phyloP scores from a whole-genome alignment of 1,140 invertebrate genomes.

The Drosophila subobscura region DNA sequence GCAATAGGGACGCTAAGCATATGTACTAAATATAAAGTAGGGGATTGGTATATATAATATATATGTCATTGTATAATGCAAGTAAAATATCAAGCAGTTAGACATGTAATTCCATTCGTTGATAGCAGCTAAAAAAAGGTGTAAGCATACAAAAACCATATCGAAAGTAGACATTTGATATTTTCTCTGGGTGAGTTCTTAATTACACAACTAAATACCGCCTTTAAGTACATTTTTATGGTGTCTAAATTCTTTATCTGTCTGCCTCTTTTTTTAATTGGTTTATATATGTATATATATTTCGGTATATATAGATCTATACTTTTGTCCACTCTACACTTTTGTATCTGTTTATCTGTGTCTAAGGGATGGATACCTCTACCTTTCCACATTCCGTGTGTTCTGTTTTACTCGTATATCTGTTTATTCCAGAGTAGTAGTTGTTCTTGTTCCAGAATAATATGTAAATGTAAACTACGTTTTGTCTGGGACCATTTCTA shows the following conservation, averaged over 20 bases:
- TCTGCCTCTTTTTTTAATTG: not conserved
- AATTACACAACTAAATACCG: conserved; percentile 44
- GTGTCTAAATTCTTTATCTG: not conserved
- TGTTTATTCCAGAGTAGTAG: conserved; percentile 25
- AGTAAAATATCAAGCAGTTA: conserved; percentile 15
- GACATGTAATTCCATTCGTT: conserved; percentile 19
- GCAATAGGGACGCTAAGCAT: conserved; percentile 26
- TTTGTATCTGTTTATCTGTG: conserved; percentile 1
- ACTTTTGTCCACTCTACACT: conserved; percentile 18
- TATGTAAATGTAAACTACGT: conserved; percentile 30
- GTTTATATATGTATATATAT: conserved; percentile 10
- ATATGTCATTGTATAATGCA: conserved; percentile 11
- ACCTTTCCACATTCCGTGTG: conserved; percentile 4
- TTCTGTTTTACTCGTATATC: conserved; percentile 19
- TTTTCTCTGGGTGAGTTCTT: conserved; percentile 1
- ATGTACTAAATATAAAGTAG: conserved; percentile 37
- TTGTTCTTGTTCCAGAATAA: conserved; percentile 23
- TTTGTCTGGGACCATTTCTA: conserved; percentile 35
- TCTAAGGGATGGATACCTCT: conserved; percentile 15
- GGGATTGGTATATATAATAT: conserved; percentile 21
- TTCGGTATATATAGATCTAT: conserved; percentile 37
- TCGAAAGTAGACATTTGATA: conserved; percentile 2
- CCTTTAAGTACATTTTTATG: conserved; percentile 59
- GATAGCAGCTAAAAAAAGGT: conserved; percentile 1
- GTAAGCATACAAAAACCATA: conserved; percentile 17